These are phyloP conservation scores for Pandemis heparana DNA, from an alignment of 2,888 invertebrate genomes.

Conservation along the genomic window DNA sequence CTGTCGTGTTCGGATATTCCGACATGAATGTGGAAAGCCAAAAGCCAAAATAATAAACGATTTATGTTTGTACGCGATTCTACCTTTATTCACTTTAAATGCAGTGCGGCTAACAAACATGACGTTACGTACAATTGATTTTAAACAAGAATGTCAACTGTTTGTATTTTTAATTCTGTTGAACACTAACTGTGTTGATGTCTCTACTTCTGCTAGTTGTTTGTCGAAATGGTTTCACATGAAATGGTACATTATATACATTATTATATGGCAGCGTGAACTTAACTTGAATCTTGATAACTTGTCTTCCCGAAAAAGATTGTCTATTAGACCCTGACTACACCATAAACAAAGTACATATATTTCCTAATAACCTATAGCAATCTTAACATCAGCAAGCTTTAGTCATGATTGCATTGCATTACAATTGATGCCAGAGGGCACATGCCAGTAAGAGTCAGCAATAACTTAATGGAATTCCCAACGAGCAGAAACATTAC, in stretches of 20 bases:
- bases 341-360: too few relatives aligned
- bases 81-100: conserved; percentile 31
- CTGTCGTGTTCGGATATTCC: not conserved
- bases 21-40: conserved; percentile 17
- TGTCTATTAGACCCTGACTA: too few relatives aligned
- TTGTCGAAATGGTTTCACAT: not conserved
- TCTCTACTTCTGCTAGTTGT: not conserved
- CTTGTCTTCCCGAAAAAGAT: too few relatives aligned
- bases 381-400: too few relatives aligned
- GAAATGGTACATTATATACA: too few relatives aligned
- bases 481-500: not conserved
- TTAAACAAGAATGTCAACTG: not conserved
- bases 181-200: not conserved
- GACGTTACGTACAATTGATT: not conserved
- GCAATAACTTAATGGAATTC: not conserved
- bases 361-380: too few relatives aligned
- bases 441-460: too few relatives aligned
- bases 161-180: not conserved
- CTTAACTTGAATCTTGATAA: too few relatives aligned
- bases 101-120: conserved; percentile 14
- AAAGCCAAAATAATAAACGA: conserved; percentile 27
- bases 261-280: too few relatives aligned
- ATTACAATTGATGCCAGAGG: not conserved
- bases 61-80: conserved; percentile 24
- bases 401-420: too few relatives aligned